Evolutionary conservation across 2,888 invertebrate species (phyloP), one percentile per base, ranked within the genome.

Genomic region (Chelonus formosanus): DNA sequence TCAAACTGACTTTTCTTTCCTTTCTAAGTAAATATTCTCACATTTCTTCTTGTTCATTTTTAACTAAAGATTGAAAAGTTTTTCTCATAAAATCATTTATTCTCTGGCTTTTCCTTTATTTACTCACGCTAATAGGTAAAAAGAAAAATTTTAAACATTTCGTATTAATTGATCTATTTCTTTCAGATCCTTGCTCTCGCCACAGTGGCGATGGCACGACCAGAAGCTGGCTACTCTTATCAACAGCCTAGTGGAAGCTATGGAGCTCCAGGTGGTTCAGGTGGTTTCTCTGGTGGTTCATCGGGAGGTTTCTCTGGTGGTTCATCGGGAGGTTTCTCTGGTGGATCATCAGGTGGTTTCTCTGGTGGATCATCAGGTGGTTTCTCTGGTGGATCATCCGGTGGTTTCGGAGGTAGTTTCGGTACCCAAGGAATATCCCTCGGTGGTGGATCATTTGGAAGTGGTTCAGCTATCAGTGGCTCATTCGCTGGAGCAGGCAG

Each of bases 391-490:
- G 67, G 71, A 40, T 54, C 50, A 6, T 59, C 67, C 10, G 68
- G 68, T 63, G 61, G 61, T 44, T 36, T n/a, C 3, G 31, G 8
- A 3, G 84, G 84, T 73, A 80, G 82, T 6, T 85, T 86, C 36
- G 85, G 85, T 67, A n/a, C n/a, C n/a, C 85, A 81, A 60, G 58
- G 58, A 52, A 4, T 50, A 10, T 54, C 48, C 32, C 63, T 67
- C 34, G 63, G 67, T 5, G 64, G 64, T 5, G 58, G 67, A 4
- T 48, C n/a, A 20, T 75, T 80, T 70, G 83, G 85, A 69, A 82
- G 85, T 71, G 86, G 87, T 73, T 88, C 90, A 76, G 85, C 91
- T 55, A 58, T 68, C 20, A 67, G 69, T 5, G 65, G 56, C 58
- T 43, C 68, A n/a, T 73, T 75, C 1, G 71, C 72, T 4, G 74